These are phyloP conservation scores for Clarias pachynema DNA, from an alignment of 2,797 vertebrate species.

Conservation along the genomic window DNA sequence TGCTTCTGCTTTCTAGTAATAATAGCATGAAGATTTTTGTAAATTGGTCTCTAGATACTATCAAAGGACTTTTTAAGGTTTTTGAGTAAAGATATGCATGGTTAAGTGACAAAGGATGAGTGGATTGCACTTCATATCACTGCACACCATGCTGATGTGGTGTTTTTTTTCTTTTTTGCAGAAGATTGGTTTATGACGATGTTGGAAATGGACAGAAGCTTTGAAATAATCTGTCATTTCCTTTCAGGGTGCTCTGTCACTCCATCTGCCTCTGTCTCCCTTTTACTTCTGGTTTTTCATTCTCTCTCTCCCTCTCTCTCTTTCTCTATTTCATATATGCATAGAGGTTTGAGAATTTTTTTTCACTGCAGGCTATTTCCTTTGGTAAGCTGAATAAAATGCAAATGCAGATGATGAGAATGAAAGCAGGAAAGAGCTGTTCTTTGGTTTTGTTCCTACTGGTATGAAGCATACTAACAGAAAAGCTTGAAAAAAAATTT, in stretches of 20 bases:
- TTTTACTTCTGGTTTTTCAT: constrained; percentile 36
- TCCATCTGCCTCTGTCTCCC: constrained; percentile 45
- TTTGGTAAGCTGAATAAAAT: constrained; percentile 81
- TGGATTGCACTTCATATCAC: constrained; percentile 52
- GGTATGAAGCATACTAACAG: constrained; percentile 41
- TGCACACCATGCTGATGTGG: constrained; percentile 49
- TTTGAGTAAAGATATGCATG: constrained; percentile 50
- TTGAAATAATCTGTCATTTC: constrained; percentile 63
- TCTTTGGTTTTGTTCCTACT: constrained; percentile 54
- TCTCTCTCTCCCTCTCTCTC: constrained; percentile 20
- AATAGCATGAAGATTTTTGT: constrained; percentile 49
- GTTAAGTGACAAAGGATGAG: constrained; percentile 56
- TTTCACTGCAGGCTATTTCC: constrained; percentile 79
- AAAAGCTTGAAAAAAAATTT: constrained; percentile 10
- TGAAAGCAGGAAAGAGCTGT: constrained; percentile 60
- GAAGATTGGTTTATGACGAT: constrained; percentile 55
- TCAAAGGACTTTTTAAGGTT: constrained; percentile 55
- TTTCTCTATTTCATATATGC: constrained; percentile 68
- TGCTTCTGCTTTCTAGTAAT: constrained; percentile 46
- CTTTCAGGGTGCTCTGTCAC: constrained; percentile 48
- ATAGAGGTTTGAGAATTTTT: constrained; percentile 68
- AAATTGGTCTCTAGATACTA: constrained; percentile 56
- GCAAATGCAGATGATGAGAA: constrained; percentile 76
- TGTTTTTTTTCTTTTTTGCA: constrained; percentile 26
- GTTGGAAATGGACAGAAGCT: constrained; percentile 55